Percentiles rank a stretch among this genome's conserved stretches.
Conservation (phyloP, 1,140 invertebrate species). For the Musca vetustissima region DNA sequence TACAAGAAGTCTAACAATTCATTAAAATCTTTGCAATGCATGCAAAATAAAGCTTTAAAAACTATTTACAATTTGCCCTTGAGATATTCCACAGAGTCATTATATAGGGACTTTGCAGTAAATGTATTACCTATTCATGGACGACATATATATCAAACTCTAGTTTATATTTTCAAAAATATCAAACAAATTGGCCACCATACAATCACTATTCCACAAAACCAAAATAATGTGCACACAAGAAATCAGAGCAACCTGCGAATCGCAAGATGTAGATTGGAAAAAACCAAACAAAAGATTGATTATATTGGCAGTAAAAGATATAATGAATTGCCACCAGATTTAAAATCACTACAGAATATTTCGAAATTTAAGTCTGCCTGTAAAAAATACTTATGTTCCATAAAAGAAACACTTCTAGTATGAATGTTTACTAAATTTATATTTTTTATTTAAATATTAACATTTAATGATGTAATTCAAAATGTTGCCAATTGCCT, state of each 20-base stretch:
- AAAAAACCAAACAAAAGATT: background rate
- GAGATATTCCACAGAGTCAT: background rate
- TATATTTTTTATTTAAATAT: too few relatives aligned
- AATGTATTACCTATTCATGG: background rate
- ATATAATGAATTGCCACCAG: too few relatives aligned
- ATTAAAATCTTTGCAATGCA: background rate
- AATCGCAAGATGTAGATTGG: background rate
- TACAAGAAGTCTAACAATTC: background rate
- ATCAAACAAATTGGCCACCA: background rate
- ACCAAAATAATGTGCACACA: background rate
- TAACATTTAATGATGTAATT: too few relatives aligned
- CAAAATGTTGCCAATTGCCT: too few relatives aligned
- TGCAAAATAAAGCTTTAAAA: conserved; percentile 1
- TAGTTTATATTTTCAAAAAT: background rate
- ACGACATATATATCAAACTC: background rate
- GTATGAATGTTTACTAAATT: too few relatives aligned
- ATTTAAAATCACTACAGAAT: too few relatives aligned
- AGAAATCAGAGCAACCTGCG: background rate
- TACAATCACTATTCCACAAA: background rate
- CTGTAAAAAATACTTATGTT: too few relatives aligned
- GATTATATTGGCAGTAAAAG: background rate
- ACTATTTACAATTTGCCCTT: background rate
- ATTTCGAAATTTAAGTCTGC: too few relatives aligned
- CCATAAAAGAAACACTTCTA: too few relatives aligned
- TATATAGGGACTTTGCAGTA: background rate